Evolutionary conservation across 1,140 invertebrate genomes (phyloP), one percentile per base, ranked within the genome.

Genomic region (Lepidostoma basale): DNA sequence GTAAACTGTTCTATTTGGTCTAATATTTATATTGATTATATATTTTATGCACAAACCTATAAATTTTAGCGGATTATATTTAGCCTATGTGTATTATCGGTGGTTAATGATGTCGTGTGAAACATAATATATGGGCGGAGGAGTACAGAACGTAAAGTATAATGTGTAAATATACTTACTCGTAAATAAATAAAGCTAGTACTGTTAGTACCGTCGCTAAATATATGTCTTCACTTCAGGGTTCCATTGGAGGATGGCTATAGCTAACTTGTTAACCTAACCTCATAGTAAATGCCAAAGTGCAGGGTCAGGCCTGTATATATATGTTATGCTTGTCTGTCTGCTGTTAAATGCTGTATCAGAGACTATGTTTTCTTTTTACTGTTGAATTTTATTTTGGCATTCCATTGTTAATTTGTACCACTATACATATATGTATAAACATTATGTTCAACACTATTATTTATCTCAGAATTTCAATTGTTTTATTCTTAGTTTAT

Each of bases 221-320:
- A 56, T 62, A 45, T 44, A 62, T 62, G 59, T 62, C 59, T 62
- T 47, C 8, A 62, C 39, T 33, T 10, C 36, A 44, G 16, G 9
- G 25, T 62, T 62, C 22, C 44, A 62, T 30, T 30, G 59, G 59
- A 49, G 2, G 3, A n/a, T 12, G 45, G 33, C 33, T 33, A 12
- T 28, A 62, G 26, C 44, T 33, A 47, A 40, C 45, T 10, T 62
- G 22, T 36, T 62, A 47, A 44, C 16, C 52, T 64, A 66, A 66
- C 63, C 63, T 66, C 63, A 66, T 56, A 56, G 33, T 54, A 58
- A 40, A 66, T 66, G 63, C 63, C 63, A 66, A 66, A 66, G 63
- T 49, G 36, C 25, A 28, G 39, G 45, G 23, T 39, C 45, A 54
- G 62, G 36, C 44, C 30, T 64, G 62, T 64, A 64, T 52, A 47